These are phyloP conservation scores for Drosophila pandora DNA, from an alignment of 1,140 invertebrate species.

Conservation along the genomic window DNA sequence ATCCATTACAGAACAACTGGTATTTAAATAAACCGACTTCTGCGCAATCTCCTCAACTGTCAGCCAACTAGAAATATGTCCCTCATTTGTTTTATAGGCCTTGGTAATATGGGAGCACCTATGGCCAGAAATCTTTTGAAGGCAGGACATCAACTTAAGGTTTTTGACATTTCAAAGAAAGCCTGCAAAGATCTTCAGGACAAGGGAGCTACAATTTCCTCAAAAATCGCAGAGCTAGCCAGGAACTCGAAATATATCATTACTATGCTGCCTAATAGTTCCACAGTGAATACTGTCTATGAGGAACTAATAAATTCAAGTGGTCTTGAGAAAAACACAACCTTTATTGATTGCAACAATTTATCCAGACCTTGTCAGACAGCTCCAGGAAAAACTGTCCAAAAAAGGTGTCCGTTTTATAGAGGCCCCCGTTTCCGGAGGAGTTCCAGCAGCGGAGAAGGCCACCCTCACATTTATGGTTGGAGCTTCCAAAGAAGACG, in stretches of 20 bases:
- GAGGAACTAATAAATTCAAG: conserved; percentile 57
- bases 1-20: background rate
- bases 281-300: conserved; percentile 89
- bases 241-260: conserved; percentile 90
- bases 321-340: conserved; percentile 79
- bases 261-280: conserved; percentile 97
- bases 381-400: conserved; percentile 85
- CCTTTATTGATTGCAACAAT: conserved; percentile 97
- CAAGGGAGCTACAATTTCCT: conserved; percentile 89
- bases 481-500: conserved; percentile 89
- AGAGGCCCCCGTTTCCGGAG: conserved; percentile 99
- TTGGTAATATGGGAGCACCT: conserved; percentile 97
- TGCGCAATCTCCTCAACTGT: background rate
- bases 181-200: conserved; percentile 88
- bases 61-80: background rate
- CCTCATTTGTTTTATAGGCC: conserved; percentile 91
- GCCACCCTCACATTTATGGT: conserved; percentile 99
- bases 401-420: conserved; percentile 90
- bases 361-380: conserved; percentile 93
- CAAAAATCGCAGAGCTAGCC: conserved; percentile 90
- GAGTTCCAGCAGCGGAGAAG: conserved; percentile 95
- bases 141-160: conserved; percentile 91
- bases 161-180: conserved; percentile 92
- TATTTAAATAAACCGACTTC: background rate
- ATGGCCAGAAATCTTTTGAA: conserved; percentile 97